Percentiles rank a stretch among this genome's conserved stretches.
phyloP scores from a whole-genome alignment of 2,113 vertebrate species.

The Numida meleagris region DNA sequence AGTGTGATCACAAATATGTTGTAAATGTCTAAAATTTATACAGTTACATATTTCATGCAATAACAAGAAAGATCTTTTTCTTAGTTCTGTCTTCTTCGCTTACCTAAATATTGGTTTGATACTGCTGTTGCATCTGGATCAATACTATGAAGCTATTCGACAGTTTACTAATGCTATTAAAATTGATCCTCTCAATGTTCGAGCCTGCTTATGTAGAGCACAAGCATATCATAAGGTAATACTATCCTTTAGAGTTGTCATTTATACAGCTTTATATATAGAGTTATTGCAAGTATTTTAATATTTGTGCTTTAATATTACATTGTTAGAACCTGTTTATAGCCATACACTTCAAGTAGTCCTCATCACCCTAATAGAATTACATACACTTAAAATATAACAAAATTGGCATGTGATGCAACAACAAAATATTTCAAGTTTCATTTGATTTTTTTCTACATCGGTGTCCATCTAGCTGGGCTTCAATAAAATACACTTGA shows the following conservation, averaged over 20 bases:
- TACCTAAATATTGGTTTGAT: conserved; percentile 82
- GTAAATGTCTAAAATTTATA: background rate
- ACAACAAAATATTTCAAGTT: background rate
- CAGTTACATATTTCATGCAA: background rate
- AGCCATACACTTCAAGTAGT: background rate
- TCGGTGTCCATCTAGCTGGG: background rate
- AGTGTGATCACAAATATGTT: background rate
- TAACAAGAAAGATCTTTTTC: conserved; percentile 2
- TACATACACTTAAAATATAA: background rate
- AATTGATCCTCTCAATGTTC: conserved; percentile 70
- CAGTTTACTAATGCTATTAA: conserved; percentile 80
- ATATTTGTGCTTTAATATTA: background rate
- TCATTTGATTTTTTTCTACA: background rate
- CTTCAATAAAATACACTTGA: background rate
- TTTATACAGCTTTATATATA: background rate
- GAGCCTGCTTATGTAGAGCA: conserved; percentile 77
- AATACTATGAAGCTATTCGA: conserved; percentile 73
- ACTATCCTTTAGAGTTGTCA: background rate
- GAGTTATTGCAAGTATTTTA: background rate
- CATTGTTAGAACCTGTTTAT: background rate
- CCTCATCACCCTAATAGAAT: background rate
- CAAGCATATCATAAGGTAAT: conserved; percentile 79
- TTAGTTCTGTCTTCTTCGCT: conserved; percentile 70
- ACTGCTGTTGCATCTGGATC: conserved; percentile 71
- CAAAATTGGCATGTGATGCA: background rate